phyloP scores from a whole-genome alignment of 1,140 invertebrate species.

The Aporrectodea caliginosa region DNA sequence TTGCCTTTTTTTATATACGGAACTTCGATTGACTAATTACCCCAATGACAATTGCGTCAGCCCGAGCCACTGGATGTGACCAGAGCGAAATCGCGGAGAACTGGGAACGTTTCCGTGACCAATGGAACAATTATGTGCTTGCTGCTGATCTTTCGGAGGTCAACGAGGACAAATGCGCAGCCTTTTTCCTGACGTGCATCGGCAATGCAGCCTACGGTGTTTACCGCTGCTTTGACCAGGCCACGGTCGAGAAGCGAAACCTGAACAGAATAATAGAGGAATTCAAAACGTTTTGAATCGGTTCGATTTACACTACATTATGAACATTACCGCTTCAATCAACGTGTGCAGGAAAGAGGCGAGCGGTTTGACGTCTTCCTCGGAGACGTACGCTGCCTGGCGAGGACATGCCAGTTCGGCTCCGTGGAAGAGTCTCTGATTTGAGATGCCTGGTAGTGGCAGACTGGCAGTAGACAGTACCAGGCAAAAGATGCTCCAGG shows the following conservation, averaged over 20 bases:
- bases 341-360: not conserved
- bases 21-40: too few relatives aligned
- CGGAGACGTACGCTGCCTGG: not conserved
- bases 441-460: not conserved
- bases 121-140: not conserved
- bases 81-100: too few relatives aligned
- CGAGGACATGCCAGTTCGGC: constrained; percentile 12
- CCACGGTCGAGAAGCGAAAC: not conserved
- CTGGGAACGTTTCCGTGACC: not conserved
- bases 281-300: not conserved
- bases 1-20: too few relatives aligned
- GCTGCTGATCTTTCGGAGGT: not conserved
- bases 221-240: not conserved
- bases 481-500: not conserved
- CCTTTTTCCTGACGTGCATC: not conserved
- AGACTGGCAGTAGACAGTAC: not conserved
- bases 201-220: not conserved
- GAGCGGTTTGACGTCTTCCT: constrained; percentile 9
- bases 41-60: too few relatives aligned
- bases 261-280: not conserved
- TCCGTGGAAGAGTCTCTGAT: not conserved
- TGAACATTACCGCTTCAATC: constrained; percentile 23
- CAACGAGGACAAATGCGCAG: not conserved
- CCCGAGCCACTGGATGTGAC: too few relatives aligned
- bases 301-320: constrained; percentile 14